These are phyloP conservation scores for Catocala fraxini DNA, from an alignment of 2,888 invertebrate genomes.

Conservation along the genomic window DNA sequence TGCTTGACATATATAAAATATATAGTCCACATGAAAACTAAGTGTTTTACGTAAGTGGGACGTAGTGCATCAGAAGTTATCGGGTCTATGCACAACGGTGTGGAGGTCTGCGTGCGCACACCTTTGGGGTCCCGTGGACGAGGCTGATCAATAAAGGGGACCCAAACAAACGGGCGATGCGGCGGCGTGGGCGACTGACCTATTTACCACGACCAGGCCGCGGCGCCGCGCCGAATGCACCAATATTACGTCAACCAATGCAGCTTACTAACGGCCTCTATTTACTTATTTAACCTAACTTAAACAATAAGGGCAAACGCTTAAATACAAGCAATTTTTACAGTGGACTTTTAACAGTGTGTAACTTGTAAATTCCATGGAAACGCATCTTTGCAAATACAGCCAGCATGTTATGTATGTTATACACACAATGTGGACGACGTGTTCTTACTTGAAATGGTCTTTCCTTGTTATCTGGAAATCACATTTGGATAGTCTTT, in stretches of 20 bases:
- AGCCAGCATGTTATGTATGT: not conserved
- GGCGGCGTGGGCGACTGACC: conserved; percentile 80
- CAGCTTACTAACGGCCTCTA: conserved; percentile 37
- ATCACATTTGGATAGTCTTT: conserved; percentile 1
- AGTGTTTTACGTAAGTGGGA: conserved; percentile 32
- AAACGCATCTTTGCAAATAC: not conserved
- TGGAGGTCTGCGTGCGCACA: conserved; percentile 75
- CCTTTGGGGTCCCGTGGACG: conserved; percentile 40
- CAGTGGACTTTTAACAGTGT: not conserved
- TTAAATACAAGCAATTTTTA: too few species aligned
- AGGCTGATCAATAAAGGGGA: conserved; percentile 79
- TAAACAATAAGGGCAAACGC: not conserved
- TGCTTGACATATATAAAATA: not conserved
- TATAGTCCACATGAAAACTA: too few species aligned
- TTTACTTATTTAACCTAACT: conserved; percentile 9
- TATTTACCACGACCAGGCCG: conserved; percentile 65
- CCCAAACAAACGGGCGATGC: conserved; percentile 82
- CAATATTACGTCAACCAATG: conserved; percentile 47
- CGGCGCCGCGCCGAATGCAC: conserved; percentile 58
- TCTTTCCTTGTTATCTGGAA: conserved; percentile 14
- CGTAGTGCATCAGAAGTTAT: conserved; percentile 51
- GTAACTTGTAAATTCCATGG: not conserved
- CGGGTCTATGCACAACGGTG: conserved; percentile 48
- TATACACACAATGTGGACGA: not conserved
- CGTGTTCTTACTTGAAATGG: not conserved